These are phyloP conservation scores for Mormyrus iriodes DNA, from an alignment of 2,113 vertebrate genomes.

Conservation along the genomic window DNA sequence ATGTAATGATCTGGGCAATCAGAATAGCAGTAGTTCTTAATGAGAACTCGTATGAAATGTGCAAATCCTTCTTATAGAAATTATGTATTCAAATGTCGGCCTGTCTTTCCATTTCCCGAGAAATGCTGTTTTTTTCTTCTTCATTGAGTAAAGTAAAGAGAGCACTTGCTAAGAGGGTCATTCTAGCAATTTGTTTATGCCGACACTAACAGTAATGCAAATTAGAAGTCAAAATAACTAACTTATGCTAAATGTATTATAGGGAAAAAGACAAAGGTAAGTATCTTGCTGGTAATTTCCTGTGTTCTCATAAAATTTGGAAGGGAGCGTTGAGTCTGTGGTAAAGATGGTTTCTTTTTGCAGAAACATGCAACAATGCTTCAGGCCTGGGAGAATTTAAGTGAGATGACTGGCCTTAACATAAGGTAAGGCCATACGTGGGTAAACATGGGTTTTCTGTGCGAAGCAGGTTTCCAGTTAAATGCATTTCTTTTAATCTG, in stretches of 20 bases:
- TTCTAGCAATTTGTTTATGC: background rate
- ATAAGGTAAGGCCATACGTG: slow-evolving; percentile 65
- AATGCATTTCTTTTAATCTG: background rate
- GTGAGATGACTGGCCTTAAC: slow-evolving; percentile 75
- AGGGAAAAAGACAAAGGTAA: background rate
- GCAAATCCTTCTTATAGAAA: slow-evolving; percentile 7
- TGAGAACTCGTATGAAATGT: slow-evolving; percentile 18
- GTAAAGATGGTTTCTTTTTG: slow-evolving; percentile 7
- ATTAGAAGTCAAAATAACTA: background rate
- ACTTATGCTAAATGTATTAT: background rate
- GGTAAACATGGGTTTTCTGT: background rate
- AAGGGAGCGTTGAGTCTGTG: background rate
- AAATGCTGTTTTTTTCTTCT: background rate
- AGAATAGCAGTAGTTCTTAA: slow-evolving; percentile 16
- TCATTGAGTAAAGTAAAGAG: background rate
- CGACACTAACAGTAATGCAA: background rate
- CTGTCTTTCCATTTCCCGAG: background rate
- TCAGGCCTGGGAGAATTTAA: slow-evolving; percentile 80
- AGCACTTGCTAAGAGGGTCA: background rate
- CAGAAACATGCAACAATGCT: slow-evolving; percentile 76
- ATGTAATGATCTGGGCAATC: slow-evolving; percentile 23
- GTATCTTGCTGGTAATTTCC: background rate
- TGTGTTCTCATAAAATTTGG: background rate
- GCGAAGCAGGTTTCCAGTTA: background rate
- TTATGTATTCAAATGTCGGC: slow-evolving; percentile 13